Evolutionary conservation across 2,888 invertebrate genomes (phyloP), one percentile per base, ranked within the genome.

Genomic region (Balanococcus diminutus): DNA sequence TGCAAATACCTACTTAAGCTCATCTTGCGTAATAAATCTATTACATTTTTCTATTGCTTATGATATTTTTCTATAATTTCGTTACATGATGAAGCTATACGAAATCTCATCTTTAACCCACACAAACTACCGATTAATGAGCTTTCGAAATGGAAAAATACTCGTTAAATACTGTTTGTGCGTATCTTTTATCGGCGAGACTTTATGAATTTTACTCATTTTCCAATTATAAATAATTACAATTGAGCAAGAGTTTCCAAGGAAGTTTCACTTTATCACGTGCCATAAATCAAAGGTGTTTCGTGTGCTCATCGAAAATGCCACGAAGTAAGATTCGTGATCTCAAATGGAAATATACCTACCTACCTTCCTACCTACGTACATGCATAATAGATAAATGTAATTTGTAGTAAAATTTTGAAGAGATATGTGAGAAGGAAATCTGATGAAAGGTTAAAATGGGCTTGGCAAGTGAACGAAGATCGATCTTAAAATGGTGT

Each of bases 101-200:
- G 51, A 51, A 51, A 51, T 51, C 8, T 0, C 19, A 51, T 19
- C 51, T 51, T n/a, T n/a, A 51, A 19, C 9, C 3, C 19, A 28
- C 61, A 14, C 28, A 1, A 14, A 28, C n/a, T n/a, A 75, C 32
- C 32, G 75, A 75, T 32, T 75, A 75, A 75, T 32, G 19, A 75
- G 75, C 75, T 75, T 9, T 75, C 4, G n/a, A 2, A 14, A 75
- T 75, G 75, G 75, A 75, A 75, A 75, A 75, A 75, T 75, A 75
- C 75, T 32, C 9, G 22, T 75, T 75, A n/a, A 75, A 75, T 75
- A 32, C 36, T 75, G 32, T 75, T 67, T 28, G 25, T 75, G n/a
- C 19, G 32, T 75, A 51, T 75, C 22, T 4, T 36, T 75, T 75
- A 75, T 75, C 75, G 16, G 19, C 75, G 32, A 75, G 32, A 32